Evolutionary conservation across 2,113 vertebrate species (phyloP), one percentile per base, ranked within the genome.

Genomic region (Kryptolebias marmoratus): DNA sequence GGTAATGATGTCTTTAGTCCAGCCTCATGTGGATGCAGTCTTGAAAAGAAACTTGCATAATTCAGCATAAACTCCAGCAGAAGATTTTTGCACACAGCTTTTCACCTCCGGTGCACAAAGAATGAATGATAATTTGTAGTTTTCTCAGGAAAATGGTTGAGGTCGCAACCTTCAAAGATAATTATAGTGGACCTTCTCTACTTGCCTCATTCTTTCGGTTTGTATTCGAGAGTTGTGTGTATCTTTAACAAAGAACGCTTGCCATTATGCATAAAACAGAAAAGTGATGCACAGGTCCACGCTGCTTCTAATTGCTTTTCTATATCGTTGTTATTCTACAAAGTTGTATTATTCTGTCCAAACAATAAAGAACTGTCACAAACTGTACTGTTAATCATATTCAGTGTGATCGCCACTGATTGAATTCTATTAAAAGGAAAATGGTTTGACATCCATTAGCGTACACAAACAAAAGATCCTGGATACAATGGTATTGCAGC

Each of bases 1-100:
- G 55, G 64, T 55, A 55, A 79, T 52, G 58, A 80, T 71, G 83
- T 81, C 58, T 86, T 83, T 85, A 50, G 58, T 67, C 4, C 64
- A 71, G 59, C 36, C 39, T 72, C 31, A 52, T 75, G 62, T 56
- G 69, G 32, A 70, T 49, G 57, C 74, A 70, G 77, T 78, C 50
- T 85, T 81, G 52, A 45, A 73, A 44, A 59, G 31, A 32, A 32
- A 64, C 50, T 10, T 58, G 53, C 45, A 50, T 58, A 58, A 73
- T 65, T 50, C 48, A 11, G 31, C 36, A n/a, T 52, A 39, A 70
- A 69, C 42, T 27, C 31, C 11, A n/a, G 27, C 11, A 22, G 15
- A 56, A 39, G 31, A 47, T 71, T 75, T 68, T 16, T 64, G 27
- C 53, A 61, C 48, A 39, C 12, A 32, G 18, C 12, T 63, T 55